These are phyloP conservation scores for Cebuella pygmaea DNA, from an alignment of 2,797 vertebrate genomes.

Conservation along the genomic window DNA sequence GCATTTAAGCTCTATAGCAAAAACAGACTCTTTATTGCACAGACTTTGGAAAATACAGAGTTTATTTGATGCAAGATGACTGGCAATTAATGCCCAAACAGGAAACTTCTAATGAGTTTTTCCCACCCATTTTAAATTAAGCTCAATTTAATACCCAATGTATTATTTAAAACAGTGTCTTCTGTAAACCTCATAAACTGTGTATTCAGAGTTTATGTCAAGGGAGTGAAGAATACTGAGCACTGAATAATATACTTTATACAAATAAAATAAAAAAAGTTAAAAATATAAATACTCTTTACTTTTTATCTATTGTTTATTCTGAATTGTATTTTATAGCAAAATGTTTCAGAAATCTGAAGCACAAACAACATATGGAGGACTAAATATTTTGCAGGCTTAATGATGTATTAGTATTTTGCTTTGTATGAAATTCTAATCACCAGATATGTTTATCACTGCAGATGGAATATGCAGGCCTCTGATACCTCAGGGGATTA, in stretches of 20 bases:
- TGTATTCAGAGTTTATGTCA: constrained; percentile 39
- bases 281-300: not conserved
- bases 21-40: not conserved
- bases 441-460: constrained; percentile 78
- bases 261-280: constrained; percentile 39
- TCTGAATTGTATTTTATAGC: constrained; percentile 66
- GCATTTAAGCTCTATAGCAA: not conserved
- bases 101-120: constrained; percentile 33
- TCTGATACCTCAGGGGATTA: constrained; percentile 45
- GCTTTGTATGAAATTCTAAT: constrained; percentile 81
- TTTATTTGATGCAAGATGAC: not conserved
- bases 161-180: constrained; percentile 53
- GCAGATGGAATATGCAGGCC: constrained; percentile 74
- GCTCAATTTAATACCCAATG: constrained; percentile 62
- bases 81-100: constrained; percentile 59
- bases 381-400: constrained; percentile 76
- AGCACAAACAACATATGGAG: constrained; percentile 72
- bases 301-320: constrained; percentile 70
- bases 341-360: constrained; percentile 67
- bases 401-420: constrained; percentile 82
- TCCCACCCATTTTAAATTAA: constrained; percentile 52
- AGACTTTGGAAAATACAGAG: not conserved
- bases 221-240: not conserved
- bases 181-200: not conserved
- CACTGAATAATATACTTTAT: not conserved